phyloP scores from a whole-genome alignment of 2,113 vertebrate species.

The Ictidomys tridecemlineatus region DNA sequence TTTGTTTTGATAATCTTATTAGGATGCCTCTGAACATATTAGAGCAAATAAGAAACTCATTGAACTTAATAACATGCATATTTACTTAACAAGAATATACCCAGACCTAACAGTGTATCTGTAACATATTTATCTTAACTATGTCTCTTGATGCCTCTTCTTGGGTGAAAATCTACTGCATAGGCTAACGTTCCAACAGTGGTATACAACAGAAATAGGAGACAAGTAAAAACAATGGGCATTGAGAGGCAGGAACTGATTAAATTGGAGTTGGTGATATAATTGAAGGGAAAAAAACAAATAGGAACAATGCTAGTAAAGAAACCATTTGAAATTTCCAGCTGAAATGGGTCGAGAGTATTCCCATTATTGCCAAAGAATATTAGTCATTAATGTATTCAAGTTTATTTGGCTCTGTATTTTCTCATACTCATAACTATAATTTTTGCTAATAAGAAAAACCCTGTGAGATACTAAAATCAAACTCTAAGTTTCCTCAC shows the following conservation, averaged over 20 bases:
- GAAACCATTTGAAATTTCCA: not conserved
- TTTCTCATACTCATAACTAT: conserved; percentile 39
- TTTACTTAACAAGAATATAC: not conserved
- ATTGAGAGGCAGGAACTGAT: not conserved
- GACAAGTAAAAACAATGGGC: not conserved
- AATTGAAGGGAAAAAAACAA: not conserved
- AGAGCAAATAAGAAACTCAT: not conserved
- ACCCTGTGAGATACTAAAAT: not conserved
- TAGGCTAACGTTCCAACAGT: not conserved
- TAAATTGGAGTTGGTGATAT: not conserved
- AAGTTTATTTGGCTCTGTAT: not conserved
- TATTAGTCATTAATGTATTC: not conserved
- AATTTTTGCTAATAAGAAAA: not conserved
- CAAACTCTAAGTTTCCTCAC: not conserved
- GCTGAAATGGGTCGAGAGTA: not conserved
- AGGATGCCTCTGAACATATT: not conserved
- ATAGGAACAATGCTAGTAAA: not conserved
- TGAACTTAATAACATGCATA: not conserved
- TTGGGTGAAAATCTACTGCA: not conserved
- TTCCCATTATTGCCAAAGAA: not conserved
- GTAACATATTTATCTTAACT: not conserved
- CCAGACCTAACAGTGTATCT: not conserved
- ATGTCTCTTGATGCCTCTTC: not conserved
- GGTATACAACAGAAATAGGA: not conserved
- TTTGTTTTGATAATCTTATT: not conserved